Conservation (phyloP, 2,113 vertebrate species). For the Motacilla alba region DNA sequence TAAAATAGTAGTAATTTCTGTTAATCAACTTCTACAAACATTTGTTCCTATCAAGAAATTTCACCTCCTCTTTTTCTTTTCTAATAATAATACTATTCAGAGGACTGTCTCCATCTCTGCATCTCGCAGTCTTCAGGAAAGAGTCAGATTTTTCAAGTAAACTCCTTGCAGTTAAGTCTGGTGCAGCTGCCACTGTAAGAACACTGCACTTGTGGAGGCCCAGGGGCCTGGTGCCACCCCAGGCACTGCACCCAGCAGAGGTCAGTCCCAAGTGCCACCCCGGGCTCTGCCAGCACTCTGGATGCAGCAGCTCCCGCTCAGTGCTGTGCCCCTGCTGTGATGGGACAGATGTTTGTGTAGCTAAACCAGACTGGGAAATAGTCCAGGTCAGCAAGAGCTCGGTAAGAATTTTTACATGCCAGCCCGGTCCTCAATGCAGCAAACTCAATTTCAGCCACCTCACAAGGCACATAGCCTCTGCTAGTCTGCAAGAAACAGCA, state of each 20-base stretch:
- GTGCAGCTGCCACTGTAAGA: no score
- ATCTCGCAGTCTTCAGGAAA: not conserved
- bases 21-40: not conserved
- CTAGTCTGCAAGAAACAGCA: not conserved
- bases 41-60: not conserved
- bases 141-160: not conserved
- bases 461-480: not conserved
- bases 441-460: not conserved
- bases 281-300: not conserved
- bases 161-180: not conserved
- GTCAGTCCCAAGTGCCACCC: not conserved
- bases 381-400: not conserved
- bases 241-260: not conserved
- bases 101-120: not conserved
- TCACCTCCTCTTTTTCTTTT: not conserved
- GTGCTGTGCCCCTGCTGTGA: not conserved
- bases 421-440: not conserved
- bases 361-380: not conserved
- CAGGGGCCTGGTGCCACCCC: fast-evolving
- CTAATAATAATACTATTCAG: not conserved
- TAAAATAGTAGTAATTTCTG: not conserved
- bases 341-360: not conserved
- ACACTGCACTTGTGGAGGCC: fast-evolving
- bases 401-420: not conserved
- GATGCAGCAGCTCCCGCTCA: not conserved